phyloP scores from a whole-genome alignment of 2,797 vertebrate species.

The Lindbergichthys nudifrons region DNA sequence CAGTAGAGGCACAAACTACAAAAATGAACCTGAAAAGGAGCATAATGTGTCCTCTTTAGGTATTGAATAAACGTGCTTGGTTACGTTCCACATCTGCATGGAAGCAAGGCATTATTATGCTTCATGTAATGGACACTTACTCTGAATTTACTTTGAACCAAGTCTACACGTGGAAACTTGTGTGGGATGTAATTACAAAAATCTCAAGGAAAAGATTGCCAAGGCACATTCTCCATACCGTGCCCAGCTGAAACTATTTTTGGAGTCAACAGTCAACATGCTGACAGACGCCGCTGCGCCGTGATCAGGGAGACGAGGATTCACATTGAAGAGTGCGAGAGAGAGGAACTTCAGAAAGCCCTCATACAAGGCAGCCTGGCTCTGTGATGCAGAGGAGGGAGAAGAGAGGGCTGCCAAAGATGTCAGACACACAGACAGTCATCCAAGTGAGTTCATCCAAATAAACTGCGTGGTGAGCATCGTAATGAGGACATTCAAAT shows the following conservation, averaged over 20 bases:
- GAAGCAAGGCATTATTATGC: too few relatives aligned
- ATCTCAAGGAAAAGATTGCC: constrained; percentile 15
- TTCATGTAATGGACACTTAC: too few relatives aligned
- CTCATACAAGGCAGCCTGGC: not conserved
- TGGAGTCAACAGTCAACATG: constrained; percentile 1
- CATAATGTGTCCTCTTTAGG: too few relatives aligned
- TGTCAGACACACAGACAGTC: not conserved
- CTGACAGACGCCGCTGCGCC: constrained; percentile 1
- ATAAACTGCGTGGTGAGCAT: not conserved
- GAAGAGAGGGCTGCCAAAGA: constrained; percentile 3
- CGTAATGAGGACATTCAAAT: too few relatives aligned
- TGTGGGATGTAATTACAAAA: constrained; percentile 8
- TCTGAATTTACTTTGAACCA: not conserved
- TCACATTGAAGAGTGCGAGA: constrained; percentile 8
- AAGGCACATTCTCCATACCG: not conserved
- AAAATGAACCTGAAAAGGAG: too few relatives aligned
- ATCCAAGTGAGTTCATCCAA: constrained; percentile 12
- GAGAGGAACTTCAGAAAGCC: not conserved
- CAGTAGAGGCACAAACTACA: too few relatives aligned
- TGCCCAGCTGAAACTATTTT: constrained; percentile 19
- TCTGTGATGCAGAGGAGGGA: not conserved
- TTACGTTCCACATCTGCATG: too few relatives aligned
- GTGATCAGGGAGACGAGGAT: constrained; percentile 3
- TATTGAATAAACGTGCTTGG: too few relatives aligned
- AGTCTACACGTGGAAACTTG: not conserved